Evolutionary conservation across 1,140 invertebrate species (phyloP), one percentile per base, ranked within the genome.

Genomic region (Ips nitidus): DNA sequence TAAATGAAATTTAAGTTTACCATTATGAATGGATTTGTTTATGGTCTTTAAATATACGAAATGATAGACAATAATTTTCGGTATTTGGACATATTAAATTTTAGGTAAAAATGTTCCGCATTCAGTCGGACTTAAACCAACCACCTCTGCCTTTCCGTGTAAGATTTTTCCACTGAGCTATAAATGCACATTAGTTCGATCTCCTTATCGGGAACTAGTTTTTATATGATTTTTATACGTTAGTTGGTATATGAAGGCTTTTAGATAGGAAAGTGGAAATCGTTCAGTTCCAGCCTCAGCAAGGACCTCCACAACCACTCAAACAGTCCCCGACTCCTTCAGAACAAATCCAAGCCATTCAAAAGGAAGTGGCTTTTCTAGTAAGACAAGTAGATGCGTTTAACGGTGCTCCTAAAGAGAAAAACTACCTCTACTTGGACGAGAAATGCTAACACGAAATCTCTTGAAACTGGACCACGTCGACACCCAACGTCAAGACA

Each of bases 401-500:
- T 77, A 82, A 77, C 41, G 94, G 94, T 2, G 84, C 82, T 61
- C 86, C 85, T 2, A 86, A 86, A 73, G 91, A 95, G 75, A 97
- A 96, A 80, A 85, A 91, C 63, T 98, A 95, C 76, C 83, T 93
- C 41, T 95, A 90, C 79, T 80, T 98, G 52, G 95, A 98, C 79
- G 95, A 98, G 95, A 98, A 81, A 97, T 97, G 94, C 81, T 98
- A 8, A 98, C 45, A 47, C 87, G 95, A 52, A 93, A 94, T 78
- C 83, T 98, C 66, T 87, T 98, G 2, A 94, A 95, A 80, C 80
- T 98, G 66, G 96, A 98, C 79, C 90, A 91, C 73, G 92, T 98
- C 63, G 94, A 97, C 76, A 93, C 94, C 0, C 93, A 95, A 69
- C 94, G 94, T 1, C 90, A 93, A 75, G 93, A 96, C 40, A 90